These are phyloP conservation scores for Stratiolaelaps scimitus DNA, from an alignment of 1,140 invertebrate genomes.

Conservation along the genomic window DNA sequence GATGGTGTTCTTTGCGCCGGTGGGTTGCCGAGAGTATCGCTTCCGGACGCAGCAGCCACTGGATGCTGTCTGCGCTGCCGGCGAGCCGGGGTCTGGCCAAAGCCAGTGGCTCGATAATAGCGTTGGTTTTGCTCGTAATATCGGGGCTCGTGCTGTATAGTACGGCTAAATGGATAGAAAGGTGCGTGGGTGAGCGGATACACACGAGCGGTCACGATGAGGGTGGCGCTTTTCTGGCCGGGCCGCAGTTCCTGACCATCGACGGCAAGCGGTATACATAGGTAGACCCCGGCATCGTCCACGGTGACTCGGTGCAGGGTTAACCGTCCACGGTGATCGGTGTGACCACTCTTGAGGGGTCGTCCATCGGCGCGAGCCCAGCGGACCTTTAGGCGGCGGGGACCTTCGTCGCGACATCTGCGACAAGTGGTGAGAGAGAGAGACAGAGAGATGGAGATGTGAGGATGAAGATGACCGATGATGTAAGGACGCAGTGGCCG, in stretches of 20 bases:
- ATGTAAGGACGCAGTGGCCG: too few species aligned
- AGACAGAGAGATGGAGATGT: too few species aligned
- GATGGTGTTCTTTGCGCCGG: too few species aligned
- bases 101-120: too few species aligned
- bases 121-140: too few species aligned
- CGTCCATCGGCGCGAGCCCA: constrained; percentile 58
- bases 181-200: not conserved
- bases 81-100: too few species aligned
- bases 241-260: constrained; percentile 15
- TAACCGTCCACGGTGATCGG: constrained; percentile 58
- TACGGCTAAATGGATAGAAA: too few species aligned
- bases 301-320: constrained; percentile 70
- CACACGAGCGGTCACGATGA: constrained; percentile 20
- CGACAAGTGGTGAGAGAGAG: not conserved
- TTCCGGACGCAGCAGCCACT: too few species aligned
- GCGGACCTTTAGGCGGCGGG: constrained; percentile 54
- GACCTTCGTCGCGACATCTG: constrained; percentile 76
- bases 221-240: constrained; percentile 22
- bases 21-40: too few species aligned
- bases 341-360: constrained; percentile 55
- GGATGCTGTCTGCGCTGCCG: too few species aligned
- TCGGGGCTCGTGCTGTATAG: too few species aligned
- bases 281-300: constrained; percentile 60
- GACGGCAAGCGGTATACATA: constrained; percentile 46
- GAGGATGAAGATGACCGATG: too few species aligned